A percentile compares a stretch with the other conserved stretches of the same genome.
Conservation (phyloP, 2,797 vertebrate species). For the Acanthiza pusilla region DNA sequence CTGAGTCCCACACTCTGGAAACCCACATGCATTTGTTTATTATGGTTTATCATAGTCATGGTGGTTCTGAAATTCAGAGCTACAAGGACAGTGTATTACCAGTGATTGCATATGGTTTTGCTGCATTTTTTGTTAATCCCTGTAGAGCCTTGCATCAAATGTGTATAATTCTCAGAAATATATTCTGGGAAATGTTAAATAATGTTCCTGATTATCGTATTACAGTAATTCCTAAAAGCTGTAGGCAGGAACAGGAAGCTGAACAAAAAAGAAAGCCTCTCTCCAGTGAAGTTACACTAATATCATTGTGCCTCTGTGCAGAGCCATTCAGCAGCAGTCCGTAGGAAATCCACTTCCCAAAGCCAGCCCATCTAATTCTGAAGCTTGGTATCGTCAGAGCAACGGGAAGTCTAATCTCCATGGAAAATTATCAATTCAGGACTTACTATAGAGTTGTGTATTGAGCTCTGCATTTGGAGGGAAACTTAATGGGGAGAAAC, state of each 20-base stretch:
- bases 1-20: neutral
- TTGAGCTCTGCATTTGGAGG: neutral
- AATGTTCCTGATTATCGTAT: neutral
- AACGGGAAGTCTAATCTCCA: neutral
- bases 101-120: neutral
- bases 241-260: neutral
- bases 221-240: conserved; percentile 25
- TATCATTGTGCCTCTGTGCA: neutral
- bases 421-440: conserved; percentile 37
- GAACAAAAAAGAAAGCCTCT: conserved; percentile 12
- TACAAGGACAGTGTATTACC: neutral
- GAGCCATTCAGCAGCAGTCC: neutral
- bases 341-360: conserved; percentile 19
- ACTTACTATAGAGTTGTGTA: neutral
- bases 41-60: neutral
- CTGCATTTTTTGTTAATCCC: neutral
- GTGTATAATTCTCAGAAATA: neutral
- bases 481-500: conserved; percentile 15
- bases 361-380: neutral
- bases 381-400: neutral
- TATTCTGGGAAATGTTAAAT: neutral
- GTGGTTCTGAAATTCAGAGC: neutral
- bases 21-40: neutral
- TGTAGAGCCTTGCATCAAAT: neutral
- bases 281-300: neutral